Percentiles rank a stretch among this genome's conserved stretches.
Conservation (phyloP, 2,113 vertebrate species). For the Monopterus albus region DNA sequence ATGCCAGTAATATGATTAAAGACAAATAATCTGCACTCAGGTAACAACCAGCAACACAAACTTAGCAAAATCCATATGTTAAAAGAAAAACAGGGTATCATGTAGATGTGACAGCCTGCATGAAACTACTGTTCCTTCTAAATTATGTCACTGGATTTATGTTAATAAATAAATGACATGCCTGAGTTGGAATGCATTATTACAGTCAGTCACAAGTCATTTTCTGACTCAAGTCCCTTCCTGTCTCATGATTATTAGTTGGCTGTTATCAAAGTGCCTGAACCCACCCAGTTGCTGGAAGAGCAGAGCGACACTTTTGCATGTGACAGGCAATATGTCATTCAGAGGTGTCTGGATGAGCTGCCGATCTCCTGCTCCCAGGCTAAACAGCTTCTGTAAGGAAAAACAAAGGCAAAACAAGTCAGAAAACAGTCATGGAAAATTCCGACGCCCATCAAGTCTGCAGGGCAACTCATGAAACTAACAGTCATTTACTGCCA, state of each 20-base stretch:
- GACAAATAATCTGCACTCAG: conserved; percentile 5
- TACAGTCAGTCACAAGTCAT: conserved; percentile 29
- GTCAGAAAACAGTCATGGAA: conserved; percentile 35
- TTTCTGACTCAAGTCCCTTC: conserved; percentile 12
- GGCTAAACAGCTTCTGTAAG: conserved; percentile 93
- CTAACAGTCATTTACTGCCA: conserved; percentile 12
- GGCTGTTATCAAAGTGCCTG: background rate
- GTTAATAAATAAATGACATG: conserved; percentile 4
- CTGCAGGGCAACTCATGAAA: background rate
- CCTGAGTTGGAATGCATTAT: background rate
- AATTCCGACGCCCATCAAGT: background rate
- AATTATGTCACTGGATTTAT: background rate
- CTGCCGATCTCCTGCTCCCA: conserved; percentile 96
- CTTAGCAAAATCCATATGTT: background rate
- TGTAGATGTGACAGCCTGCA: conserved; percentile 27
- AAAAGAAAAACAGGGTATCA: background rate
- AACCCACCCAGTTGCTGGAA: conserved; percentile 97
- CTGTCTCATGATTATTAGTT: conserved; percentile 14
- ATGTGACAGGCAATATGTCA: conserved; percentile 91
- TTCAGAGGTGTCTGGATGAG: conserved; percentile 96
- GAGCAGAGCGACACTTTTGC: conserved; percentile 93
- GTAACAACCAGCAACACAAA: background rate
- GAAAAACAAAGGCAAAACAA: conserved; percentile 21
- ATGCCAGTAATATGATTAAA: conserved; percentile 26
- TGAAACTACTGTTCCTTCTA: background rate